Percentiles rank a stretch among this genome's conserved stretches.
phyloP scores from a whole-genome alignment of 1,140 invertebrate genomes.

The Danaus plexippus region DNA sequence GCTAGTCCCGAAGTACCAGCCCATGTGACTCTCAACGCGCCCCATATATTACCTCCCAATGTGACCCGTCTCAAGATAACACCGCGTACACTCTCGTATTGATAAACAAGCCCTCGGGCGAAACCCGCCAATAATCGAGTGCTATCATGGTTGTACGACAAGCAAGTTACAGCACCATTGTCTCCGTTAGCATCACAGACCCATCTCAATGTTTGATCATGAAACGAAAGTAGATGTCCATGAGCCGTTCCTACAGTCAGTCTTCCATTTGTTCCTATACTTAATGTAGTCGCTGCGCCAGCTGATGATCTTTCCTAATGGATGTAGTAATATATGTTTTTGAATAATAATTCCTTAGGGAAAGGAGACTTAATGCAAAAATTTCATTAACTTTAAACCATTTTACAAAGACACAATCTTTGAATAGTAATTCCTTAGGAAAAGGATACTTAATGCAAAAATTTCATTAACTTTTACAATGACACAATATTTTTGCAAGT shows the following conservation, averaged over 20 bases:
- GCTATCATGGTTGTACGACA: slow-evolving; percentile 91
- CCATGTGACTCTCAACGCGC: slow-evolving; percentile 90
- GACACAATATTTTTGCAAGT: no score
- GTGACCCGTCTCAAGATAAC: slow-evolving; percentile 87
- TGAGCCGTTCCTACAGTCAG: slow-evolving; percentile 94
- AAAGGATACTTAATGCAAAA: no score
- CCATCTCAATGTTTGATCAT: slow-evolving; percentile 90
- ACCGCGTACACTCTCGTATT: slow-evolving; percentile 85
- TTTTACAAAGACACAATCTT: no score
- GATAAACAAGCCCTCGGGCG: slow-evolving; percentile 88
- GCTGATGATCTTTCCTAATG: slow-evolving; percentile 90
- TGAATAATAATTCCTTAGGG: no score
- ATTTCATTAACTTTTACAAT: no score
- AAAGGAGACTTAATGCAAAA: no score
- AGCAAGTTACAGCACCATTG: slow-evolving; percentile 86
- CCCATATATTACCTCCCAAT: slow-evolving; percentile 89
- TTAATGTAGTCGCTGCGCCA: slow-evolving; percentile 87
- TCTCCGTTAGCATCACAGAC: slow-evolving; percentile 81
- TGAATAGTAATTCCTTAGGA: no score
- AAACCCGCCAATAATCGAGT: slow-evolving; percentile 88
- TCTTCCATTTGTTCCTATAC: slow-evolving; percentile 81
- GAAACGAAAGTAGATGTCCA: slow-evolving; percentile 92
- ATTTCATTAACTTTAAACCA: no score
- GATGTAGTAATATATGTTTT: not conserved
- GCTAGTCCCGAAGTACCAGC: slow-evolving; percentile 76